phyloP scores from a whole-genome alignment of 2,888 invertebrate species.

The Xanthorhoe spadicearia region DNA sequence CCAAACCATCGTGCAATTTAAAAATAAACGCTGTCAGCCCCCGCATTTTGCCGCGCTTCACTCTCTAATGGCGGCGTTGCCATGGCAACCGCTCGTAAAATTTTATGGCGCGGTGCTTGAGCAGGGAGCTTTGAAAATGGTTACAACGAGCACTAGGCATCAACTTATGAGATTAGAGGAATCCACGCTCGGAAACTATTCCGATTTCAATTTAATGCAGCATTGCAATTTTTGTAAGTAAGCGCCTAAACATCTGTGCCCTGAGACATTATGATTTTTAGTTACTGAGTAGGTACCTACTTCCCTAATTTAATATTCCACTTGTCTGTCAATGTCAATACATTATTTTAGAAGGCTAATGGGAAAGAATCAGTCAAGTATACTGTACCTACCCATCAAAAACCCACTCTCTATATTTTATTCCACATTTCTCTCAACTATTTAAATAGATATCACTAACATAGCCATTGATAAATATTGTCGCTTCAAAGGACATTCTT shows the following conservation, averaged over 20 bases:
- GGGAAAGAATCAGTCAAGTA: too few relatives aligned
- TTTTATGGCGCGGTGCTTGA: conserved; percentile 73
- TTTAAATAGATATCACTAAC: neutral
- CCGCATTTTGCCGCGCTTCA: conserved; percentile 52
- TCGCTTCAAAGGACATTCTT: conserved; percentile 29
- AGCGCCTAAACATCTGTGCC: too few relatives aligned
- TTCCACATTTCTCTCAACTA: neutral
- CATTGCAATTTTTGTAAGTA: neutral
- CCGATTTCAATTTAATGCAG: conserved; percentile 23
- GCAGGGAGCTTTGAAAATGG: conserved; percentile 57
- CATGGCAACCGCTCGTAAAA: conserved; percentile 76
- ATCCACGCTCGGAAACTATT: conserved; percentile 41
- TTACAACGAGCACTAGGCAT: conserved; percentile 54
- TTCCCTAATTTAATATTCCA: too few relatives aligned
- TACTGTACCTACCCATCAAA: too few relatives aligned
- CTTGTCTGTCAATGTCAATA: too few relatives aligned
- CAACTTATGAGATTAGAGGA: conserved; percentile 48
- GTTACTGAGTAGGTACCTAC: too few relatives aligned
- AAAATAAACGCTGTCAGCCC: conserved; percentile 48
- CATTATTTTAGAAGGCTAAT: too few relatives aligned
- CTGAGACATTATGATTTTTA: too few relatives aligned
- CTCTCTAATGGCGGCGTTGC: conserved; percentile 71
- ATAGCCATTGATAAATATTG: neutral
- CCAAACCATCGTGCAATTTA: conserved; percentile 38
- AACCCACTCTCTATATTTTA: too few relatives aligned